These are phyloP conservation scores for Apocrypta bakeri DNA, from an alignment of 1,140 invertebrate species.

Conservation along the genomic window DNA sequence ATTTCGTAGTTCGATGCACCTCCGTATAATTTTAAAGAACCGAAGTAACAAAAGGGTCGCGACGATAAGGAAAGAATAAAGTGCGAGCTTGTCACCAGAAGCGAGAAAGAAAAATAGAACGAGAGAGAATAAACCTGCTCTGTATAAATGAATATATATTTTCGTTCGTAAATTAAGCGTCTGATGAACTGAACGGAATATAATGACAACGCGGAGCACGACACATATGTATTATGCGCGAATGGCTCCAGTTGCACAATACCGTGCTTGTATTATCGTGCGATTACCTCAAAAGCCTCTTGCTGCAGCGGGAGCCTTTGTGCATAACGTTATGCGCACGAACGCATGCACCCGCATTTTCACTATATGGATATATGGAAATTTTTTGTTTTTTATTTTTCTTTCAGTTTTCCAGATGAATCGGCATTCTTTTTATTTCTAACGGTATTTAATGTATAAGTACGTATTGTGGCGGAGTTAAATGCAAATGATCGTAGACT, in stretches of 20 bases:
- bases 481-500: too few species aligned
- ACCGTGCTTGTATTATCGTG: not conserved
- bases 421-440: too few species aligned
- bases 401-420: not conserved
- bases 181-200: slow-evolving; percentile 26
- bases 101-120: not conserved
- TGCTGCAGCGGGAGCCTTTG: too few species aligned
- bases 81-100: not conserved
- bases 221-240: slow-evolving; percentile 5
- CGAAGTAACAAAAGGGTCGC: not conserved
- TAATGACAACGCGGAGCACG: not conserved
- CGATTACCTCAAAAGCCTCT: slow-evolving; percentile 10
- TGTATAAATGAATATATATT: not conserved
- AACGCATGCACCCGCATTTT: not conserved
- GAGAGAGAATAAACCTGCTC: not conserved
- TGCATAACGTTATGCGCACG: not conserved
- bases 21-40: not conserved
- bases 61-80: not conserved
- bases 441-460: too few species aligned
- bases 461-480: too few species aligned
- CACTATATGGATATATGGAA: not conserved
- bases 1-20: too few species aligned
- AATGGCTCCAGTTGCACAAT: not conserved
- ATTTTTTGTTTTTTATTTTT: not conserved
- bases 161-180: not conserved